Percentiles rank a stretch among this genome's conserved stretches.
Evolutionary conservation across 2,113 vertebrate genomes (phyloP).

Genomic region (Piprites chloris): DNA sequence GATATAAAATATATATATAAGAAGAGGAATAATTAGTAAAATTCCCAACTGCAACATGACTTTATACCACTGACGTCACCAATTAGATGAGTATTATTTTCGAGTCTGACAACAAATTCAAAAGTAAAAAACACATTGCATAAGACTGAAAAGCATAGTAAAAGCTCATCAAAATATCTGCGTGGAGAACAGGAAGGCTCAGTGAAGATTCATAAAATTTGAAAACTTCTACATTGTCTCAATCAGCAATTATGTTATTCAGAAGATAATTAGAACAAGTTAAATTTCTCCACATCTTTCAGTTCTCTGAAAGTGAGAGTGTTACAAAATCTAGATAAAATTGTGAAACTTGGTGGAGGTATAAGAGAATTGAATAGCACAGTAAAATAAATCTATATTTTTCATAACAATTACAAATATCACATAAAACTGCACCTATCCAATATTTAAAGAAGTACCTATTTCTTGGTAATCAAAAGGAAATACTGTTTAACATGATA

Average conservation of each 20-base stretch:
- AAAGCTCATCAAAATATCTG: not conserved
- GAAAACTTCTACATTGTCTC: not conserved
- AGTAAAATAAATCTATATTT: not conserved
- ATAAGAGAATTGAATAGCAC: fast-evolving
- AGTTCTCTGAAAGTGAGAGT: not conserved
- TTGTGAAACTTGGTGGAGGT: not conserved
- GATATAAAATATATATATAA: not conserved
- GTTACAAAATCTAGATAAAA: not conserved
- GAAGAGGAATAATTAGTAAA: not conserved
- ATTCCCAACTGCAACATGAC: not conserved
- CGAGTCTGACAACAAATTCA: not conserved
- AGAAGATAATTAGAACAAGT: not conserved
- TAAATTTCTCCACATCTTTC: not conserved
- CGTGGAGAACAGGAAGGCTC: not conserved
- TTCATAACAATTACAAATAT: not conserved
- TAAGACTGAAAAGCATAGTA: not conserved
- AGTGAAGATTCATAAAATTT: not conserved
- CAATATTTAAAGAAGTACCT: not conserved
- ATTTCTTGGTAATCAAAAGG: not conserved
- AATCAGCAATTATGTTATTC: not conserved
- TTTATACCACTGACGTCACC: not conserved
- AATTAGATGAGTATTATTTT: not conserved
- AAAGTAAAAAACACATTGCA: not conserved
- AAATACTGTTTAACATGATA: not conserved
- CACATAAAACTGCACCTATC: not conserved